A percentile compares a stretch with the other conserved stretches of the same genome.
Conservation (phyloP, 2,113 vertebrate species). For the Riparia riparia region DNA sequence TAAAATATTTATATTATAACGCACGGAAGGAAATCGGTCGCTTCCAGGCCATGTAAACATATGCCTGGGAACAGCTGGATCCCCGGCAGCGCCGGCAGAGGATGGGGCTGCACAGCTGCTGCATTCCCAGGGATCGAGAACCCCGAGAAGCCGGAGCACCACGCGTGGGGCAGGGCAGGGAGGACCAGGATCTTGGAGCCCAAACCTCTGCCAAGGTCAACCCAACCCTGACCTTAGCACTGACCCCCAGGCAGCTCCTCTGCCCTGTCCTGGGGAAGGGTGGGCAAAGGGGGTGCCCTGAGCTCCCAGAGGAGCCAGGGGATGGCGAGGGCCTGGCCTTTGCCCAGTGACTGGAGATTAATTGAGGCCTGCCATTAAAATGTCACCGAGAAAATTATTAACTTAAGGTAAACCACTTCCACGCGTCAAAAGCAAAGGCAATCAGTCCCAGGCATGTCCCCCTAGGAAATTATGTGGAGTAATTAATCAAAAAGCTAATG, state of each 20-base stretch:
- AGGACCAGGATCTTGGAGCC: neutral
- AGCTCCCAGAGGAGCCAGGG: neutral
- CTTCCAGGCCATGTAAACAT: constrained; percentile 34
- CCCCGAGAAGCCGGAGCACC: rapidly evolving
- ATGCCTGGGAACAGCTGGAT: constrained; percentile 21
- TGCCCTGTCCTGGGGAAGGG: neutral
- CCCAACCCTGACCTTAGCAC: neutral
- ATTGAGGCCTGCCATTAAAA: constrained; percentile 67
- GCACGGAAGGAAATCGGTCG: neutral
- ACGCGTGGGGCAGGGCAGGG: neutral
- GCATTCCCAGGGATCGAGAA: neutral
- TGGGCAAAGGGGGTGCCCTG: neutral
- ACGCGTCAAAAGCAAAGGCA: constrained; percentile 49
- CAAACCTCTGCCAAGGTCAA: neutral
- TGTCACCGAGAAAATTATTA: constrained; percentile 62
- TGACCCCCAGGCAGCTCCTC: neutral
- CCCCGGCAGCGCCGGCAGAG: neutral
- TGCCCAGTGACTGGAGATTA: neutral
- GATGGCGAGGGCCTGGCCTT: neutral
- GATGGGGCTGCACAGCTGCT: neutral
- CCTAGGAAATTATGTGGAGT: constrained; percentile 79
- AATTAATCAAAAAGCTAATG: constrained; percentile 87
- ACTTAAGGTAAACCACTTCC: constrained; percentile 70
- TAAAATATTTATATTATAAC: neutral
- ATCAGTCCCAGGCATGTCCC: constrained; percentile 64